Evolutionary conservation across 2,888 invertebrate genomes (phyloP).

Genomic region (Dolichomitus sp.): DNA sequence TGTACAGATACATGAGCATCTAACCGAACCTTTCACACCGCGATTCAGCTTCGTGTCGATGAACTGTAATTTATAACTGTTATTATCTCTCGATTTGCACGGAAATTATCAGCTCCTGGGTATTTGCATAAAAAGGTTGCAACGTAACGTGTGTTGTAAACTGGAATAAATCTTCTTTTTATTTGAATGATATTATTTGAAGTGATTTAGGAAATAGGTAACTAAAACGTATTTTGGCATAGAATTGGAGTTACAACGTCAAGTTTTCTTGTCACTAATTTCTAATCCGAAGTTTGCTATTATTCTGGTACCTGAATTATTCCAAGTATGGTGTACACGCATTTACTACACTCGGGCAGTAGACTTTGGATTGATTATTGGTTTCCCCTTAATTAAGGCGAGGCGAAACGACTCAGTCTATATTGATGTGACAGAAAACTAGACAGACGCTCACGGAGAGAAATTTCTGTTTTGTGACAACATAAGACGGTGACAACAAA

Average conservation of each 20-base stretch:
- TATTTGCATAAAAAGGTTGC: constrained; percentile 19
- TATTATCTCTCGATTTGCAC: constrained; percentile 52
- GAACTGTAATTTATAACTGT: constrained; percentile 52
- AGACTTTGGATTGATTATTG: neutral
- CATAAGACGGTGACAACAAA: no score
- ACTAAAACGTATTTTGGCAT: neutral
- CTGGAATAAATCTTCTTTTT: neutral
- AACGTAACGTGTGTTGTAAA: neutral
- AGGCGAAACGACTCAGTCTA: neutral
- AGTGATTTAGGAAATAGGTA: neutral
- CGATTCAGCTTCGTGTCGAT: constrained; percentile 66
- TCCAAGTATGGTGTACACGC: neutral
- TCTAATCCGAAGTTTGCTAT: neutral
- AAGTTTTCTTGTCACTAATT: neutral
- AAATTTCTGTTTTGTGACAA: no score
- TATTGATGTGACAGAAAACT: neutral
- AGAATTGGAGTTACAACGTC: neutral
- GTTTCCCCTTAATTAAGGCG: neutral
- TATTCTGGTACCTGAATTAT: neutral
- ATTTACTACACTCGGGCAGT: no score
- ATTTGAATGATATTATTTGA: neutral
- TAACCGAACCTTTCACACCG: constrained; percentile 41
- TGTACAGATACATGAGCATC: neutral
- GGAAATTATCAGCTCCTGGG: constrained; percentile 35
- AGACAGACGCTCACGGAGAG: no score